Percentiles rank a stretch among this genome's conserved stretches.
These are phyloP conservation scores for Podiceps cristatus DNA, from an alignment of 2,113 vertebrate genomes.

Conservation along the genomic window DNA sequence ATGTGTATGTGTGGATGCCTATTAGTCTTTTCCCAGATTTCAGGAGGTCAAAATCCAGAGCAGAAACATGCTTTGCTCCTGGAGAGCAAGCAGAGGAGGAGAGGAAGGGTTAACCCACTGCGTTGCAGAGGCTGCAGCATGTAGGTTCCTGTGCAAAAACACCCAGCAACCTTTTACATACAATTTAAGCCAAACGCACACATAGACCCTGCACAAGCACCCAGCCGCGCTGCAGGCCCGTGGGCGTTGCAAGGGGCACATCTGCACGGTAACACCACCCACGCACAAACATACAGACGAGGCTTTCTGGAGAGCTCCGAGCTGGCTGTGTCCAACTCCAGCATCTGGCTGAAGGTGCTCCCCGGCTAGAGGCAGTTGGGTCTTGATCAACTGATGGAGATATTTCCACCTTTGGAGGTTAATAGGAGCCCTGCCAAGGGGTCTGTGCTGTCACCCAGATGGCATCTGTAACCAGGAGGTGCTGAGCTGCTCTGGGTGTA, in stretches of 20 bases:
- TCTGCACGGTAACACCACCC: rapidly evolving
- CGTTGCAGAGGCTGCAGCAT: neutral
- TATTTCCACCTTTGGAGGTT: neutral
- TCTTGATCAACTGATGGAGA: neutral
- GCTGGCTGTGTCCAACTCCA: neutral
- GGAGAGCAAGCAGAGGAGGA: neutral
- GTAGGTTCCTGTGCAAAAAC: neutral
- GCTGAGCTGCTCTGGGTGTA: neutral
- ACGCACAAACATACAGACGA: rapidly evolving
- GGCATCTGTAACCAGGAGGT: neutral
- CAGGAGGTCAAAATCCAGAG: neutral
- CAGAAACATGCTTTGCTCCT: neutral
- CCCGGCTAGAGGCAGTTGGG: neutral
- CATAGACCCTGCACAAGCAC: neutral
- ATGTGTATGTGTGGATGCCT: rapidly evolving
- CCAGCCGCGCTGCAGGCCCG: rapidly evolving
- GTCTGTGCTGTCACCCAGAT: neutral
- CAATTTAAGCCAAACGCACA: neutral
- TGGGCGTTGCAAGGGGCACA: rapidly evolving
- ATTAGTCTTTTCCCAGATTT: neutral
- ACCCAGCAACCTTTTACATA: neutral
- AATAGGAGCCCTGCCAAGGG: neutral
- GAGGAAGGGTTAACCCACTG: neutral
- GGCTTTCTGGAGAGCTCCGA: neutral
- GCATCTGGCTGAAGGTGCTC: neutral